Evolutionary conservation across 2,888 invertebrate genomes (phyloP).

Genomic region (Idaea biselata): DNA sequence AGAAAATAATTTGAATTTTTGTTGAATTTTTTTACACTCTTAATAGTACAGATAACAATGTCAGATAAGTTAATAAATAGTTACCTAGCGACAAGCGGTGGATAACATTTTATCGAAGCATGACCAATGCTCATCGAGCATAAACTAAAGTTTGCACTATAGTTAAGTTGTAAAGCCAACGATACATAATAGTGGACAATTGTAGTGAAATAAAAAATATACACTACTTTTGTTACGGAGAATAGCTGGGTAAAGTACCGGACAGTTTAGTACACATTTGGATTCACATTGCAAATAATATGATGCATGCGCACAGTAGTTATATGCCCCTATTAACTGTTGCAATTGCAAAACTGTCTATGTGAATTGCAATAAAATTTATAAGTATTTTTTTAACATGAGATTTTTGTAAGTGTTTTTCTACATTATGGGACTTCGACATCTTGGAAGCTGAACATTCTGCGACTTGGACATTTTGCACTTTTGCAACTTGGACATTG

Average conservation of each 20-base stretch:
- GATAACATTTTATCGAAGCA: background rate
- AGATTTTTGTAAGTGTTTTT: no score
- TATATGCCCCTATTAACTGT: no score
- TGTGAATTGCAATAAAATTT: no score
- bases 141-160: background rate
- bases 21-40: no score
- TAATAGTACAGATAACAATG: background rate
- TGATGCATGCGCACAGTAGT: background rate
- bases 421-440: no score
- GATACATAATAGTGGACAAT: background rate
- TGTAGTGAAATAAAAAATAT: constrained; percentile 1
- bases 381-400: no score
- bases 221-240: background rate
- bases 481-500: no score
- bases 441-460: no score
- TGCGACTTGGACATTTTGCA: no score
- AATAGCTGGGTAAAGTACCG: background rate
- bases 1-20: no score
- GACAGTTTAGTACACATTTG: background rate
- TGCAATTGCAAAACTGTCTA: no score
- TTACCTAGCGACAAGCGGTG: background rate
- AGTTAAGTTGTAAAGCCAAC: background rate
- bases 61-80: background rate
- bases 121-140: background rate
- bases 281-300: background rate